Evolutionary conservation across 1,140 invertebrate species (phyloP).

Genomic region (Pseudomyrmex flavicornis): DNA sequence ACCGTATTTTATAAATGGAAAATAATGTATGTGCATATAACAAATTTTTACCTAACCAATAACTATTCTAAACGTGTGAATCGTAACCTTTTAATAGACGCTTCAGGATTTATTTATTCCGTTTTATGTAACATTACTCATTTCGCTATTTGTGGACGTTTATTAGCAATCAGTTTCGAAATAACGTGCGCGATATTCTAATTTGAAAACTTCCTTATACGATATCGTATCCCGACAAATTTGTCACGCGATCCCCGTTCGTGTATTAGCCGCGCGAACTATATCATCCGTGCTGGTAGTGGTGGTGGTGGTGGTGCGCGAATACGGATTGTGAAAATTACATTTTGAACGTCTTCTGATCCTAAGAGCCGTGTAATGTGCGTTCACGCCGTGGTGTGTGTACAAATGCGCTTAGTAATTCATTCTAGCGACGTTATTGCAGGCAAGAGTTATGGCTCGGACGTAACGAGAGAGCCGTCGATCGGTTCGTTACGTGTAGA

Average conservation of each 20-base stretch:
- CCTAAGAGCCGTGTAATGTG: slow-evolving; percentile 64
- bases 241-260: neutral
- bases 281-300: neutral
- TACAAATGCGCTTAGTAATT: slow-evolving; percentile 62
- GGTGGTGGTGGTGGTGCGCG: neutral
- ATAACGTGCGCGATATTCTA: slow-evolving; percentile 26
- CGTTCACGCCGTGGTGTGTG: slow-evolving; percentile 35
- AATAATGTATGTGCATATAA: no score
- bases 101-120: slow-evolving; percentile 1
- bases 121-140: slow-evolving; percentile 17
- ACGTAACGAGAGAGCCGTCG: slow-evolving; percentile 64
- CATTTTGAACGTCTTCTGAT: slow-evolving; percentile 64
- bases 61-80: no score
- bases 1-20: no score
- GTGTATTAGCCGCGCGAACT: neutral
- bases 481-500: slow-evolving; percentile 68
- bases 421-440: slow-evolving; percentile 68
- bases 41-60: no score
- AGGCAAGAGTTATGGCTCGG: slow-evolving; percentile 65
- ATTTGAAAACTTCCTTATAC: neutral
- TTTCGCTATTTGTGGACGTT: slow-evolving; percentile 10
- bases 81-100: slow-evolving; percentile 22
- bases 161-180: neutral
- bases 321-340: slow-evolving; percentile 28
- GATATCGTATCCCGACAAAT: slow-evolving; percentile 17